phyloP scores from a whole-genome alignment of 2,113 vertebrate species.

The Damaliscus lunatus region DNA sequence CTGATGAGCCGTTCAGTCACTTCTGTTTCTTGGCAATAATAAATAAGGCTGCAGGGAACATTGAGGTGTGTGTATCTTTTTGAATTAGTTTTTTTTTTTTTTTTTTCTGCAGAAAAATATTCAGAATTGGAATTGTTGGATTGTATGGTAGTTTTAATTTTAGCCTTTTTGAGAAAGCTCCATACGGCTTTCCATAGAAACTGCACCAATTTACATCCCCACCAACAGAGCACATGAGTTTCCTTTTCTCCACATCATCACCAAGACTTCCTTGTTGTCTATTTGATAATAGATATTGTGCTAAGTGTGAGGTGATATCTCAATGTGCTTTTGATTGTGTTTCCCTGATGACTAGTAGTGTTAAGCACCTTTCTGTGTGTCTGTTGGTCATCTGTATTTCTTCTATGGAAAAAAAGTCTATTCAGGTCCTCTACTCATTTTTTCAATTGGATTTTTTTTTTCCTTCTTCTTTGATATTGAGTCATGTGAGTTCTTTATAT shows the following conservation, averaged over 20 bases:
- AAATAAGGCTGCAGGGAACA: neutral
- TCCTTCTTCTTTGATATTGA: neutral
- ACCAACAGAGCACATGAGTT: neutral
- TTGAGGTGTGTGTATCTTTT: neutral
- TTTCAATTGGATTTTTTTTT: neutral
- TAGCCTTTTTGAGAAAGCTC: neutral
- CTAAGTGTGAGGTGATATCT: neutral
- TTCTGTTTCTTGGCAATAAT: neutral
- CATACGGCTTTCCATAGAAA: neutral
- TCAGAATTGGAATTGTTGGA: neutral
- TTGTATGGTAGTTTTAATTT: neutral
- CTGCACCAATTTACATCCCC: neutral
- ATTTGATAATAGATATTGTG: neutral
- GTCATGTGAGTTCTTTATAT: neutral
- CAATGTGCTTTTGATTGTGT: neutral
- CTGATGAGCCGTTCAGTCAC: neutral
- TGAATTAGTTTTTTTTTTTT: neutral
- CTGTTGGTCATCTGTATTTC: neutral
- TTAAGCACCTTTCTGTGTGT: neutral
- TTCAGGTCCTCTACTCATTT: neutral
- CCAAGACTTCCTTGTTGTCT: neutral
- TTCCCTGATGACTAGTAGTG: neutral
- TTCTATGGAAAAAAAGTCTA: neutral
- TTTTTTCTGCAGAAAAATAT: neutral
- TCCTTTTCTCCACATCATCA: neutral